Conservation (phyloP, 1,140 invertebrate species). For the Eufriesea mexicana region DNA sequence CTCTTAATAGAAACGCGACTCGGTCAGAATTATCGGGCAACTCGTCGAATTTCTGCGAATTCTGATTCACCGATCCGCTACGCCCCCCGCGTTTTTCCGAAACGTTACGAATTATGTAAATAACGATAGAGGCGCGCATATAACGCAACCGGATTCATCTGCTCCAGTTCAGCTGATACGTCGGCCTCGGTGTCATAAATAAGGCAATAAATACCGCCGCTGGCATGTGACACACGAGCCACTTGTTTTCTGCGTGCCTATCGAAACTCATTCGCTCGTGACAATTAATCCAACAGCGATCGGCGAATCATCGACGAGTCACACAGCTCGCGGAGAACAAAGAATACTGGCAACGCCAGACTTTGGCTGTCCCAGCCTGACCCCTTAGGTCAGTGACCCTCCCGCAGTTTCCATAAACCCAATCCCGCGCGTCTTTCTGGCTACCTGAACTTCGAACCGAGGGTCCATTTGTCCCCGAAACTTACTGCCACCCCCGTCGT, state of each 20-base stretch:
- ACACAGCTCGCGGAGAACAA: background rate
- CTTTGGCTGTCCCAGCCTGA: background rate
- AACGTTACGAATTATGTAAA: slow-evolving; percentile 34
- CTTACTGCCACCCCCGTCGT: background rate
- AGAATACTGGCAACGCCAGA: background rate
- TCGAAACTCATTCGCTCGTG: slow-evolving; percentile 19
- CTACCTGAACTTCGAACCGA: background rate
- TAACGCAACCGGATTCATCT: slow-evolving; percentile 30
- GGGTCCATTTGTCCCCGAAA: slow-evolving; percentile 21
- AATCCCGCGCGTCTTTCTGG: background rate
- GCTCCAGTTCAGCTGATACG: slow-evolving; percentile 35
- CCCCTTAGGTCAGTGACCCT: too few species aligned
- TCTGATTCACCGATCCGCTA: background rate
- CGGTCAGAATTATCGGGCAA: background rate
- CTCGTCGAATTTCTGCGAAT: background rate
- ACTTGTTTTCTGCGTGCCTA: slow-evolving; percentile 48
- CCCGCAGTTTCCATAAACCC: background rate
- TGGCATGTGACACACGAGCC: slow-evolving; percentile 29
- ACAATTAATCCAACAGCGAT: slow-evolving; percentile 22
- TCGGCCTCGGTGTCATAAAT: slow-evolving; percentile 32
- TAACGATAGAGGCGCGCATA: slow-evolving; percentile 5
- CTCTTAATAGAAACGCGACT: background rate
- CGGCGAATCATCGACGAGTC: slow-evolving; percentile 2
- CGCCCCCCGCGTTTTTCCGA: background rate
- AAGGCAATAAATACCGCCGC: slow-evolving; percentile 8